Base-by-base conservation (phyloP, 2,113 vertebrate genomes). In the Leucopsar rothschildi region DNA sequence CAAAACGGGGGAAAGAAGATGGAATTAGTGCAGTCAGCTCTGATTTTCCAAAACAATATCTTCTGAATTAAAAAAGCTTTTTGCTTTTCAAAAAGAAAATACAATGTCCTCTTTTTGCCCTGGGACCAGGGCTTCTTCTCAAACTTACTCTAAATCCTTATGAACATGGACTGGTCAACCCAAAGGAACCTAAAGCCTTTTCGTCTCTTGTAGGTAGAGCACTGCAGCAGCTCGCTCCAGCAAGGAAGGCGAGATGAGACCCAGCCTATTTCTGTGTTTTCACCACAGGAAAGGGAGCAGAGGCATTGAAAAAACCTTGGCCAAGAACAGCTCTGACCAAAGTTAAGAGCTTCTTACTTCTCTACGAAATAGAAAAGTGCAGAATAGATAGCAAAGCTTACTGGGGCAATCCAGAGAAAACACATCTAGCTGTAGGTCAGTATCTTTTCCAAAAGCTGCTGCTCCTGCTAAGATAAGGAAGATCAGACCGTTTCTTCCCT, bases 11-110 rank as follows among this genome's bases (percentile, higher is more conserved):
- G 86, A 92, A 82, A 95, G 79, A 75, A 91, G 65, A 86, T 91
- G 90, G 90, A 96, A 96, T 95, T 92, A 94, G 87, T 92, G 65
- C 64, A 65, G 64, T 93, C 92, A 86, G 86, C 81, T 82, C 87
- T 83, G 79, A 64, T 86, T 96, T 96, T 96, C 95, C 86, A 93
- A 94, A 96, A 82, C 72, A 95, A 0, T 84, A 72, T 77, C n/a
- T 88, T 88, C 70, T 84, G 75, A 95, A 53, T 93, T 73, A 70
- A 93, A 86, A 92, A 92, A 79, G 33, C 19, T 70, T 90, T 93
- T 93, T 73, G 14, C 60, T 69, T 86, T 65, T 91, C n/a, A 52
- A 40, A 90, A 83, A 72, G 49, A 56, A 88, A 94, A 75, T 25
- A 77, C 20, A 83, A 55, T 70, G 60, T 78, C 55, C 9, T 91